These are phyloP conservation scores for Megalops atlanticus DNA, from an alignment of 2,113 vertebrate species.

Conservation along the genomic window DNA sequence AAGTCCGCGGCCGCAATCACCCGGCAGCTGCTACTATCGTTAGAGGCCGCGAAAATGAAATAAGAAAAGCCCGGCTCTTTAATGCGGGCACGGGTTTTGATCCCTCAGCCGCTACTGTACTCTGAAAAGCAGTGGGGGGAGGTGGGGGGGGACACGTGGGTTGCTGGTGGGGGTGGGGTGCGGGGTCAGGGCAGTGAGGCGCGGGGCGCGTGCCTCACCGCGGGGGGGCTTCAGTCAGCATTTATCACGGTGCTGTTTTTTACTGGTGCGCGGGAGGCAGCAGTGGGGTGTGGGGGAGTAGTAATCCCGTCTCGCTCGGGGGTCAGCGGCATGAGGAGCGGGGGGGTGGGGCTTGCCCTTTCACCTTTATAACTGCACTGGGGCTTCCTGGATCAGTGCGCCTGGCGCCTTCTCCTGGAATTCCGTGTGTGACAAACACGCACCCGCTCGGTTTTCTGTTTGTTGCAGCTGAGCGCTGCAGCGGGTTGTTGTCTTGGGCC, in stretches of 20 bases:
- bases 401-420: not conserved
- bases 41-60: not conserved
- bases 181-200: slow-evolving; percentile 9
- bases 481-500: not conserved
- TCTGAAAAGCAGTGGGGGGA: too few species aligned
- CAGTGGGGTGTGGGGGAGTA: not conserved
- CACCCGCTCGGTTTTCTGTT: not conserved
- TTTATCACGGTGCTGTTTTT: slow-evolving; percentile 22
- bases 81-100: not conserved
- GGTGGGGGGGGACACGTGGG: not conserved
- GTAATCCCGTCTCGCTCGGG: not conserved
- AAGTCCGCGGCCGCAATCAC: not conserved
- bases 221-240: slow-evolving; percentile 26
- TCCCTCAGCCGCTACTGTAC: not conserved
- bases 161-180: not conserved
- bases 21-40: not conserved
- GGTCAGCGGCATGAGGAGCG: not conserved
- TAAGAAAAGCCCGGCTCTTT: not conserved
- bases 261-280: not conserved
- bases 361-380: not conserved
- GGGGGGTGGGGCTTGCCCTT: not conserved
- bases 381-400: not conserved
- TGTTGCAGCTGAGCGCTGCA: not conserved
- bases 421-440: not conserved
- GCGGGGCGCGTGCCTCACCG: not conserved